Evolutionary conservation across 2,888 invertebrate species (phyloP).

Genomic region (Oscheius onirici): DNA sequence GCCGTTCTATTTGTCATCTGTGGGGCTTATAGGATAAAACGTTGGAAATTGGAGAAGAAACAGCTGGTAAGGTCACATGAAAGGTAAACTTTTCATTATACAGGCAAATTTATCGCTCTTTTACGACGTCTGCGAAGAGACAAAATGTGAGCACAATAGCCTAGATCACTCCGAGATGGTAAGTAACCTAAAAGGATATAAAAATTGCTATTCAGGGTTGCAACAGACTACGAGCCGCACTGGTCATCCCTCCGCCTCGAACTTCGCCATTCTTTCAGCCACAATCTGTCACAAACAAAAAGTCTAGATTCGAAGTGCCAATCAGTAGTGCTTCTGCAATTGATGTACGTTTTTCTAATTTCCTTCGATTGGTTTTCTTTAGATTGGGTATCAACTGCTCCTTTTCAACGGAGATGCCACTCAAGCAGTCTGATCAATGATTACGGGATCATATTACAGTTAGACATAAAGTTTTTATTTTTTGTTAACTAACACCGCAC

Average conservation of each 20-base stretch:
- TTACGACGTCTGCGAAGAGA: constrained; percentile 50
- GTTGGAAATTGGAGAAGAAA: constrained; percentile 19
- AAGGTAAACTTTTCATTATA: neutral
- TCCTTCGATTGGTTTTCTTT: neutral
- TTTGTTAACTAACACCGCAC: constrained; percentile 16
- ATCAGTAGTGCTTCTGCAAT: constrained; percentile 1
- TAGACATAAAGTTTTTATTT: neutral
- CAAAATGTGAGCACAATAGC: constrained; percentile 35
- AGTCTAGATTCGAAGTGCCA: constrained; percentile 15
- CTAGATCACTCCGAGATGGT: neutral
- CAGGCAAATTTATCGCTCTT: constrained; percentile 44
- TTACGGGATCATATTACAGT: neutral
- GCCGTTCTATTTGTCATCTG: constrained; percentile 44
- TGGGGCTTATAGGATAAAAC: constrained; percentile 35
- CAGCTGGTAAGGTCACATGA: constrained; percentile 1
- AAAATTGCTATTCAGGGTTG: constrained; percentile 31
- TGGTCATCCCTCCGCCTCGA: constrained; percentile 41
- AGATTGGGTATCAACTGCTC: constrained; percentile 19
- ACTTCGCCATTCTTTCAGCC: constrained; percentile 52
- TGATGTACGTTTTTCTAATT: neutral
- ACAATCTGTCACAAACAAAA: neutral
- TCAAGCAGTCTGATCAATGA: neutral
- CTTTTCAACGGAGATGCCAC: neutral
- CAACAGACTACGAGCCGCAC: constrained; percentile 43
- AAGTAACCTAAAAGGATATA: neutral